Base-by-base conservation (phyloP, 2,113 vertebrate genomes). In the Ciconia maguari region DNA sequence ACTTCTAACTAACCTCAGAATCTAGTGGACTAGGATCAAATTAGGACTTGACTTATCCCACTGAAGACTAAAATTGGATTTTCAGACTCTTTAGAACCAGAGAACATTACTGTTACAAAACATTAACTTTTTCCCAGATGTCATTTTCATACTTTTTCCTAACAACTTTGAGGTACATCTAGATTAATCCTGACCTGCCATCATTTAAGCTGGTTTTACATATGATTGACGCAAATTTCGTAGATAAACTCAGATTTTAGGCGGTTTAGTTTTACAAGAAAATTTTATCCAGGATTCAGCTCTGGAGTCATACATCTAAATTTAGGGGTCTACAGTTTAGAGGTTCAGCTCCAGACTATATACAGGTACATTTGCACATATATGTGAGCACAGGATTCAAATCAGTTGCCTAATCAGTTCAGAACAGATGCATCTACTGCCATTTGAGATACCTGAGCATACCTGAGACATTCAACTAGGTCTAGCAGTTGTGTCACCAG, bases 11-110 rank as follows among this genome's bases (percentile, higher is more conserved):
- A 71, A 82, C 34, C 66, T 38, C 25, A 58, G 46, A 82, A 62
- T 90, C 46, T 62, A 93, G 85, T 90, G 83, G 38, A 62, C 61
- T 82, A 46, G 18, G 51, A 90, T 29, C 52, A 79, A 92, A 88
- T 90, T 90, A 83, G n/a, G 38, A 71, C 51, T 88, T 85, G 65
- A 78, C 42, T 92, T 95, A 79, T 79, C 38, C 44, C n/a, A 64
- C 29, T 76, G 79, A 90, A 79, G 62, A 88, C 79, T 92, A 80
- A 95, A 92, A 96, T 60, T 62, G 18, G 42, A 64, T 94, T 90
- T 94, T 86, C 62, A 75, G n/a, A 60, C 66, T 88, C n/a, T 94
- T 68, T 71, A 60, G 48, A 92, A 60, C 6, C 6, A 72, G n/a
- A 76, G 24, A 62, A 66, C 11, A 41, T 62, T 32, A 57, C 25